Evolutionary conservation across 2,113 vertebrate species (phyloP), one percentile per base, ranked within the genome.

Genomic region (Hydrochoerus hydrochaeris): DNA sequence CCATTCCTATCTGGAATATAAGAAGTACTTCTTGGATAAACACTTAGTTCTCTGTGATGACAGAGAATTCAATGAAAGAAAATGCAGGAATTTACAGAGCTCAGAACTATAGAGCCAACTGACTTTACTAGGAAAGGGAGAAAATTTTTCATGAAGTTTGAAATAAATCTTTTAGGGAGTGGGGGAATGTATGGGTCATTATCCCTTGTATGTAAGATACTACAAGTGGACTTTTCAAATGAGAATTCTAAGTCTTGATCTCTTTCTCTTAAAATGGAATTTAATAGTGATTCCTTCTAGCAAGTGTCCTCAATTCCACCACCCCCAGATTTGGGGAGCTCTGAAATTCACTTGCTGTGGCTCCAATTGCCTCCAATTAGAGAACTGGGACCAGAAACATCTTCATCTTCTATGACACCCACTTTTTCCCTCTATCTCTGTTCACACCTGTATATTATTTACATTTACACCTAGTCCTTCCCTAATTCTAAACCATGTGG

Each of bases 391-490:
- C 9, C n/a, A 4, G 26, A 52, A 13, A 5, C 52, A 54, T 54
- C 49, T 52, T 52, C 28, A 19, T 82, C 84, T 38, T 62, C n/a
- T 4, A 52, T 44, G 54, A 26, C 28, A 60, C 10, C 11, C 19
- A 20, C 17, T 38, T 9, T 0, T 1, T 1, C 19, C 26, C 17
- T 38, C 12, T 0, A 2, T 1, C 30, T 46, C 30, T 35, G 17
- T 24, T 86, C 82, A 80, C 17, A 19, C 38, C 38, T 19, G n/a
- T 7, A 8, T 52, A 20, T 41, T 75, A 19, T 12, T 52, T 38
- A 17, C 5, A 2, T n/a, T 22, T 26, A 20, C 57, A 8, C 52
- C 24, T 62, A 22, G 41, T 83, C 44, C 13, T 16, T 44, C 20
- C 35, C 17, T 69, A 20, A 20, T 19, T 26, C 65, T 52, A 20